Percentiles rank a stretch among this genome's conserved stretches.
phyloP scores from a whole-genome alignment of 2,888 invertebrate species.

The Exocentrus adspersus region DNA sequence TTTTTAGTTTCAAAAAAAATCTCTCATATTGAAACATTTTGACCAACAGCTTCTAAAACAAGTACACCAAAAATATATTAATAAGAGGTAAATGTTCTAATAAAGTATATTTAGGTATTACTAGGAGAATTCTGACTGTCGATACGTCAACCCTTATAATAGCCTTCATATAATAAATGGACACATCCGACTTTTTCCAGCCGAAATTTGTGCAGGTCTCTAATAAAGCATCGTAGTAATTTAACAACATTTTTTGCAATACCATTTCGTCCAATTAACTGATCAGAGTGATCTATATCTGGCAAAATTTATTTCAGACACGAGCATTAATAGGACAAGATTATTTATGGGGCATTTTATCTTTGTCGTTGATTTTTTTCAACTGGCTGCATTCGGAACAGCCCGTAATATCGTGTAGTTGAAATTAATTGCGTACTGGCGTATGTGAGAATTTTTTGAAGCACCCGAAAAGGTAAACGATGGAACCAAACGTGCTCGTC shows the following conservation, averaged over 20 bases:
- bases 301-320: not conserved
- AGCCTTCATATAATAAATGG: not conserved
- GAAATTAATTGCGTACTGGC: not conserved
- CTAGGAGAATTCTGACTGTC: not conserved
- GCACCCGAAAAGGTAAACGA: not conserved
- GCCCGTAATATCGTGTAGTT: not conserved
- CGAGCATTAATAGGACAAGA: not conserved
- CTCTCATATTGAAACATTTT: too few species aligned
- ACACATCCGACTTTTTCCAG: not conserved
- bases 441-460: not conserved
- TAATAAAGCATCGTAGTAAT: not conserved
- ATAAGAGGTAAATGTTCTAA: too few species aligned
- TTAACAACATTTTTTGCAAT: not conserved
- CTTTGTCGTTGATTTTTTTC: slow-evolving; percentile 1
- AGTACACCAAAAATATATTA: too few species aligned
- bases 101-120: too few species aligned
- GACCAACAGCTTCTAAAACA: too few species aligned
- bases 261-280: slow-evolving; percentile 1
- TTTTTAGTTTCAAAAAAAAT: too few species aligned
- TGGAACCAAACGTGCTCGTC: too few species aligned
- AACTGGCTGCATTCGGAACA: not conserved
- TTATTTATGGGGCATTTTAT: slow-evolving; percentile 1
- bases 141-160: not conserved
- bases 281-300: not conserved
- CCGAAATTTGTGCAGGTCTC: not conserved